phyloP scores from a whole-genome alignment of 2,113 vertebrate species.

The Entelurus aequoreus region DNA sequence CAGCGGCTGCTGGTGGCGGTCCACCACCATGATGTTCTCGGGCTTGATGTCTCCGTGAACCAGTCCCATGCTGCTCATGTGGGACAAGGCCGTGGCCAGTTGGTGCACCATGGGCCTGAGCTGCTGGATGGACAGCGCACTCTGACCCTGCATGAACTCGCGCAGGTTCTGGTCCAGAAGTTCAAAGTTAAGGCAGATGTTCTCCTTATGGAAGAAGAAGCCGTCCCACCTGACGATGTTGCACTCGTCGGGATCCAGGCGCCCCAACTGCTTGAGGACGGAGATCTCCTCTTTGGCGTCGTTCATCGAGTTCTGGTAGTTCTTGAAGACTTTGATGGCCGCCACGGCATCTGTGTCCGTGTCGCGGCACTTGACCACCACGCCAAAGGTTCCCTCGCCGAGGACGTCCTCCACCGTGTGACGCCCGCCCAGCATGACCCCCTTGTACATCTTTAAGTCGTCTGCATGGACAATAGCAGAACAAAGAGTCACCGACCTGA shows the following conservation, averaged over 20 bases:
- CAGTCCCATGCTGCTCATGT: not conserved
- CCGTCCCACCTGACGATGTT: constrained; percentile 12
- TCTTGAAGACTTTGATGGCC: constrained; percentile 3
- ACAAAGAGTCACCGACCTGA: too few relatives aligned
- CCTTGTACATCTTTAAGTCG: constrained; percentile 4
- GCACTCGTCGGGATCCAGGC: not conserved
- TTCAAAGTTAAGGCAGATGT: constrained; percentile 9
- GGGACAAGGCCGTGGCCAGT: not conserved
- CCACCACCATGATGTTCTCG: constrained; percentile 7
- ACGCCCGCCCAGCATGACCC: not conserved
- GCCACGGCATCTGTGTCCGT: not conserved
- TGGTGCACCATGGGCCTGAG: not conserved
- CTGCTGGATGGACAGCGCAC: not conserved
- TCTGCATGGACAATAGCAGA: not conserved
- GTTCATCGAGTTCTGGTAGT: not conserved
- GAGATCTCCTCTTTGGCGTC: constrained; percentile 1
- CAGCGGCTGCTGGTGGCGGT: not conserved
- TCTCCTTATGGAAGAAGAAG: constrained; percentile 8
- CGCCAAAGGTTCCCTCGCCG: constrained; percentile 2
- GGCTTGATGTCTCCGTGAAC: constrained; percentile 7
- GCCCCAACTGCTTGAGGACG: not conserved
- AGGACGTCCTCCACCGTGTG: not conserved
- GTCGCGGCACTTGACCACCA: constrained; percentile 7
- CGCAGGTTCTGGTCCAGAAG: constrained; percentile 1
- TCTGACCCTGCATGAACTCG: constrained; percentile 2